phyloP scores from a whole-genome alignment of 2,113 vertebrate species.

The Paedocypris sp. region DNA sequence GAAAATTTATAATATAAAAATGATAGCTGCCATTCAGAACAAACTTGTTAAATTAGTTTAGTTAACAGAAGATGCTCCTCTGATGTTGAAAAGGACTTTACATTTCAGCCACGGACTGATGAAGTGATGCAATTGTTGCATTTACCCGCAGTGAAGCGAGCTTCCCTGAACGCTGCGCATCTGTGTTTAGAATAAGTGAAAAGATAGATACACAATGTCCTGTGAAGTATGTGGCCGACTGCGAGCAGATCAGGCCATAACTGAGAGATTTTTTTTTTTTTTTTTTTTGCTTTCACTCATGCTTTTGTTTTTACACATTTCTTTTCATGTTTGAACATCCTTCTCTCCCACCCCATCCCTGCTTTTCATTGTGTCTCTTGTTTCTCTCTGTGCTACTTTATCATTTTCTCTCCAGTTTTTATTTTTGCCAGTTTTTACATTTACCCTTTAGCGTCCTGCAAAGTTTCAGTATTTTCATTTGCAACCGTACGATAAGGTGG shows the following conservation, averaged over 20 bases:
- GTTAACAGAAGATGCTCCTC: no score
- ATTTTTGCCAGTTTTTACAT: slow-evolving; percentile 8
- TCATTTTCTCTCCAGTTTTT: slow-evolving; percentile 8
- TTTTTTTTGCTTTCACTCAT: neutral
- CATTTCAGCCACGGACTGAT: no score
- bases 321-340: slow-evolving; percentile 13
- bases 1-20: no score
- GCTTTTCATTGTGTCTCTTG: slow-evolving; percentile 10
- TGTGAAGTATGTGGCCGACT: neutral
- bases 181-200: neutral
- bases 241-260: neutral
- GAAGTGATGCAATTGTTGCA: no score
- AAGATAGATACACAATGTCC: slow-evolving; percentile 7
- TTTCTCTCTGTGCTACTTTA: no score
- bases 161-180: neutral
- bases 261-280: no score
- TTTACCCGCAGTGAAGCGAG: neutral
- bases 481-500: slow-evolving; percentile 19
- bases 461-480: neutral
- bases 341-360: neutral
- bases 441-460: slow-evolving; percentile 16
- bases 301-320: neutral
- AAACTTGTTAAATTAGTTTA: no score
- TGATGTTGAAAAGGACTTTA: no score
- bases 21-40: no score